phyloP scores from a whole-genome alignment of 2,888 invertebrate species.

The Watsonalla binaria region DNA sequence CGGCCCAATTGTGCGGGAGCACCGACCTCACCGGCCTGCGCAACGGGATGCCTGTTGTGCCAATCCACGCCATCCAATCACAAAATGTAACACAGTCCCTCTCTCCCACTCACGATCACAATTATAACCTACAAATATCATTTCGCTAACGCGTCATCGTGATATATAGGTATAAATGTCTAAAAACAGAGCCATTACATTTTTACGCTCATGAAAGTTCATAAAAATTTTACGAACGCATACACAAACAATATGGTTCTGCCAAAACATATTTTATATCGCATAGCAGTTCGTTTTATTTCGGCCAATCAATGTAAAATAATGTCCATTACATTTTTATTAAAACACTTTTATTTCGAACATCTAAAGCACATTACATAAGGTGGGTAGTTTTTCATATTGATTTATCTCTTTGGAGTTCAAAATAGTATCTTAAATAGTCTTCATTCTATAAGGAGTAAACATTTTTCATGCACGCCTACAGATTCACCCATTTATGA shows the following conservation, averaged over 20 bases:
- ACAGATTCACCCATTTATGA: too few species aligned
- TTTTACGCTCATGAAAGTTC: constrained; percentile 25
- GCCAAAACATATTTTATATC: constrained; percentile 19
- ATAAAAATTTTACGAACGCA: constrained; percentile 27
- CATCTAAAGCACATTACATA: too few species aligned
- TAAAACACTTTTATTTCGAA: not conserved
- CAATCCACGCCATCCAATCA: constrained; percentile 40
- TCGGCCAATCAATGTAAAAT: not conserved
- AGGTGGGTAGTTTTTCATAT: not conserved
- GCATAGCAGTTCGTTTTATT: constrained; percentile 1
- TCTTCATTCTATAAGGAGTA: too few species aligned
- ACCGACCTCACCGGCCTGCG: constrained; percentile 62
- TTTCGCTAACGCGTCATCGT: not conserved
- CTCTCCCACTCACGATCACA: not conserved
- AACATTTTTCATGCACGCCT: too few species aligned
- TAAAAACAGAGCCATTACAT: constrained; percentile 20
- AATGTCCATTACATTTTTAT: not conserved
- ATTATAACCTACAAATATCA: not conserved
- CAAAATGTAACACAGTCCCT: constrained; percentile 29
- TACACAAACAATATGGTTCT: constrained; percentile 16
- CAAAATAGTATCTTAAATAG: too few species aligned
- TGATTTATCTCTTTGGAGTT: too few species aligned
- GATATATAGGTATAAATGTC: constrained; percentile 3
- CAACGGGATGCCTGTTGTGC: constrained; percentile 61
- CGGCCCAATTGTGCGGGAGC: constrained; percentile 70